Percentiles rank a stretch among this genome's conserved stretches.
phyloP scores from a whole-genome alignment of 2,797 vertebrate species.

The Channa striata region DNA sequence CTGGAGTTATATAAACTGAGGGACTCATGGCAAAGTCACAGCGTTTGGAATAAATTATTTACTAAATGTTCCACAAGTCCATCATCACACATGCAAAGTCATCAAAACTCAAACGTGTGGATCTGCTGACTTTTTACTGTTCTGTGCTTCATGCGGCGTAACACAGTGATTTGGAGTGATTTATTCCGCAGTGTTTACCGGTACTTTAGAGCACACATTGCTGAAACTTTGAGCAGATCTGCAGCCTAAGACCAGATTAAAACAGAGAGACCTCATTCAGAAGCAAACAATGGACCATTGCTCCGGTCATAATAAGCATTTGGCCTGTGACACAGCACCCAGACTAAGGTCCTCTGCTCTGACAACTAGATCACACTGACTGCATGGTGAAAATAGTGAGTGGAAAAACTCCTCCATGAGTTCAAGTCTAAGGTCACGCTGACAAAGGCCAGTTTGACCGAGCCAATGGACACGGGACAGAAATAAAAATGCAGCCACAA shows the following conservation, averaged over 20 bases:
- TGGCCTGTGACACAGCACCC: slow-evolving; percentile 73
- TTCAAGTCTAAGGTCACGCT: slow-evolving; percentile 32
- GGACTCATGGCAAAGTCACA: background rate
- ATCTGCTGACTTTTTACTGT: slow-evolving; percentile 49
- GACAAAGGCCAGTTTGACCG: slow-evolving; percentile 29
- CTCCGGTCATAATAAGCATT: slow-evolving; percentile 79
- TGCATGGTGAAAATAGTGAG: slow-evolving; percentile 36
- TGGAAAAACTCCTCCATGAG: slow-evolving; percentile 33
- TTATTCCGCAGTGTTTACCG: slow-evolving; percentile 42
- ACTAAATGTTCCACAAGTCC: background rate
- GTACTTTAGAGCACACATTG: slow-evolving; percentile 66
- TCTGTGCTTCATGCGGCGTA: slow-evolving; percentile 36
- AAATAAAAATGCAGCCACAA: slow-evolving; percentile 48
- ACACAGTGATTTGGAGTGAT: slow-evolving; percentile 40
- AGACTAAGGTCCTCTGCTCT: slow-evolving; percentile 55
- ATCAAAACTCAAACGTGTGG: slow-evolving; percentile 1
- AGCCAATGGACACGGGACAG: slow-evolving; percentile 12
- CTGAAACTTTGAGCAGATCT: slow-evolving; percentile 81
- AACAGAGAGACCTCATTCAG: slow-evolving; percentile 81
- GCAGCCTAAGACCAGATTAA: slow-evolving; percentile 80
- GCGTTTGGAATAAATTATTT: background rate
- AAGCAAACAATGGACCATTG: slow-evolving; percentile 84
- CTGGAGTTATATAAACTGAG: background rate
- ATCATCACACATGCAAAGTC: slow-evolving; percentile 2
- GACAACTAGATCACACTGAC: slow-evolving; percentile 28